Conservation (phyloP, 2,113 vertebrate species). For the Nerophis ophidion region DNA sequence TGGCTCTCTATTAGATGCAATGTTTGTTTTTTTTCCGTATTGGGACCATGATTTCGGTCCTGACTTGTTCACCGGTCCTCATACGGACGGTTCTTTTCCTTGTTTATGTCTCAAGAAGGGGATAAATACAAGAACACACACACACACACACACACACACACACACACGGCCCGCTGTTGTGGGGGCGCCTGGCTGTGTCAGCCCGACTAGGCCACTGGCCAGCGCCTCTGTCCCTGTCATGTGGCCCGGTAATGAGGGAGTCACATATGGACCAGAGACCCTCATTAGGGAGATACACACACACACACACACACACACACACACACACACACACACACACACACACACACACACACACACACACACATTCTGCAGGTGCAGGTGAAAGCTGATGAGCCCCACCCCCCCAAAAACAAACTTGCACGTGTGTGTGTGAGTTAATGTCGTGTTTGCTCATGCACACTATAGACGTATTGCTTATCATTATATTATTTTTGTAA, state of each 20-base stretch:
- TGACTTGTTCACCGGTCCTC: no score
- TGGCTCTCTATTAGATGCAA: no score
- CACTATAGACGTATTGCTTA: neutral
- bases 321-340: slow-evolving; percentile 14
- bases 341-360: slow-evolving; percentile 24
- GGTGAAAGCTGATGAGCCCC: slow-evolving; percentile 56
- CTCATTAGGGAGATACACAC: slow-evolving; percentile 64
- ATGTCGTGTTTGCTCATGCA: neutral
- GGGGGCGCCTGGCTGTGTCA: slow-evolving; percentile 55
- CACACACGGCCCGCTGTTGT: slow-evolving; percentile 29
- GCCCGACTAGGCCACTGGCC: slow-evolving; percentile 58
- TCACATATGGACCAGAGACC: slow-evolving; percentile 72
- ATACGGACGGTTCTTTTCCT: no score
- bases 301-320: slow-evolving; percentile 22
- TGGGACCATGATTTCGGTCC: no score
- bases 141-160: slow-evolving; percentile 24
- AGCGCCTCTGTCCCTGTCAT: slow-evolving; percentile 68
- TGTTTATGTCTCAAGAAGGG: no score
- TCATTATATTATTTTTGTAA: neutral
- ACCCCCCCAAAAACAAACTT: slow-evolving; percentile 48
- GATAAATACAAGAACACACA: neutral
- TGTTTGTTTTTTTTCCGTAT: no score
- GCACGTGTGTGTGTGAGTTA: neutral
- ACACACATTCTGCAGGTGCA: slow-evolving; percentile 31
- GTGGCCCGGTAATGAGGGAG: slow-evolving; percentile 71